Evolutionary conservation across 2,888 invertebrate genomes (phyloP).

Genomic region (Coenonympha arcania): DNA sequence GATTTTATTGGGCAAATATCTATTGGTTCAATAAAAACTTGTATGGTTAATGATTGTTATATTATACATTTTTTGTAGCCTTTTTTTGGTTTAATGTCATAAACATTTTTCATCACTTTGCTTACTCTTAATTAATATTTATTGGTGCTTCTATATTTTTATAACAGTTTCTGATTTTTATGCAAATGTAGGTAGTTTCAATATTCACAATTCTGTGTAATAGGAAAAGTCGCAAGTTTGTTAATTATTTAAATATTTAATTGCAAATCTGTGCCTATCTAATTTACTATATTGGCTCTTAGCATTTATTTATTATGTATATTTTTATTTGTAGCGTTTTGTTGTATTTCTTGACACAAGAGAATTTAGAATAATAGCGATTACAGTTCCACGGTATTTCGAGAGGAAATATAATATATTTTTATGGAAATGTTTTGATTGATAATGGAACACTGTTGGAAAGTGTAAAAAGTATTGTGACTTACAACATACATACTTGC

Average conservation of each 20-base stretch:
- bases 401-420: slow-evolving; percentile 61
- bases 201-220: not conserved
- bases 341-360: slow-evolving; percentile 31
- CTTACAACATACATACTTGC: slow-evolving; percentile 57
- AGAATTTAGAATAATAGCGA: slow-evolving; percentile 41
- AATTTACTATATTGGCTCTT: slow-evolving; percentile 18
- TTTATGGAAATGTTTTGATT: slow-evolving; percentile 64
- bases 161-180: slow-evolving; percentile 4
- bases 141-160: slow-evolving; percentile 17
- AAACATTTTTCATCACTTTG: slow-evolving; percentile 8
- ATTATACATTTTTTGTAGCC: not conserved
- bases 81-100: slow-evolving; percentile 1
- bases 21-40: too few relatives aligned
- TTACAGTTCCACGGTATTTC: slow-evolving; percentile 61
- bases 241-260: not conserved
- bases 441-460: slow-evolving; percentile 31
- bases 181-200: slow-evolving; percentile 4
- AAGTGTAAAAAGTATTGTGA: slow-evolving; percentile 40
- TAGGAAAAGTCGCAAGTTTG: not conserved
- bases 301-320: slow-evolving; percentile 36
- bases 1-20: too few relatives aligned
- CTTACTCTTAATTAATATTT: slow-evolving; percentile 14
- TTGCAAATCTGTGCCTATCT: not conserved
- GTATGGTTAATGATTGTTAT: not conserved
- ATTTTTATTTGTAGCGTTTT: slow-evolving; percentile 22